A percentile compares a stretch with the other conserved stretches of the same genome.
Conservation (phyloP, 1,140 invertebrate genomes). For the Coenobita brevimanus region DNA sequence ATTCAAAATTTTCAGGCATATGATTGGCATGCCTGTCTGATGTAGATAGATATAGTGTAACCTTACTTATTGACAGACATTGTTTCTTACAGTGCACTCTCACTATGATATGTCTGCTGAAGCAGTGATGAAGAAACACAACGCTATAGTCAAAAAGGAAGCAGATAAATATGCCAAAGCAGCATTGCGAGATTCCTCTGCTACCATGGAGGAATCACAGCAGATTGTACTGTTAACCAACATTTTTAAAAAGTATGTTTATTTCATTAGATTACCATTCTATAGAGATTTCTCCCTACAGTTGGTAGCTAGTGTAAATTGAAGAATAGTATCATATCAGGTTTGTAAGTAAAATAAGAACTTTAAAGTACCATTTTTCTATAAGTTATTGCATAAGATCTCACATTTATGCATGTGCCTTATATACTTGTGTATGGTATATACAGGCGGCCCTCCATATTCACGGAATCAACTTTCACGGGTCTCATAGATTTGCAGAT, state of each 20-base stretch:
- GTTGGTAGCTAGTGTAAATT: too few relatives aligned
- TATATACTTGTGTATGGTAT: too few relatives aligned
- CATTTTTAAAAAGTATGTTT: constrained; percentile 45
- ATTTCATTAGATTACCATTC: not conserved
- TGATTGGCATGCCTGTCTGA: too few relatives aligned
- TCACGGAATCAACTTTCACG: too few relatives aligned
- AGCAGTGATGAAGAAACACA: constrained; percentile 31
- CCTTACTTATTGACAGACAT: too few relatives aligned
- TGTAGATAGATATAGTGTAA: too few relatives aligned
- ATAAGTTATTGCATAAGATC: not conserved
- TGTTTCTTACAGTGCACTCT: constrained; percentile 42
- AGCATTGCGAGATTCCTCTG: not conserved
- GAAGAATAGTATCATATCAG: not conserved
- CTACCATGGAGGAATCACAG: constrained; percentile 15
- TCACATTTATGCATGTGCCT: not conserved
- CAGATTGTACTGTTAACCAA: constrained; percentile 45
- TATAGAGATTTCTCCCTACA: not conserved
- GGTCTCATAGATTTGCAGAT: too few relatives aligned
- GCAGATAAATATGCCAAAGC: constrained; percentile 51
- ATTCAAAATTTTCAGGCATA: too few relatives aligned
- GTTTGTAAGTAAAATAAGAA: too few relatives aligned
- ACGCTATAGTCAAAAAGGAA: constrained; percentile 30
- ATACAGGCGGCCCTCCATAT: too few relatives aligned
- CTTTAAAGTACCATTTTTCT: too few relatives aligned
- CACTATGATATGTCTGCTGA: constrained; percentile 50